Evolutionary conservation across 2,888 invertebrate species (phyloP).

Genomic region (Drosophila recens): DNA sequence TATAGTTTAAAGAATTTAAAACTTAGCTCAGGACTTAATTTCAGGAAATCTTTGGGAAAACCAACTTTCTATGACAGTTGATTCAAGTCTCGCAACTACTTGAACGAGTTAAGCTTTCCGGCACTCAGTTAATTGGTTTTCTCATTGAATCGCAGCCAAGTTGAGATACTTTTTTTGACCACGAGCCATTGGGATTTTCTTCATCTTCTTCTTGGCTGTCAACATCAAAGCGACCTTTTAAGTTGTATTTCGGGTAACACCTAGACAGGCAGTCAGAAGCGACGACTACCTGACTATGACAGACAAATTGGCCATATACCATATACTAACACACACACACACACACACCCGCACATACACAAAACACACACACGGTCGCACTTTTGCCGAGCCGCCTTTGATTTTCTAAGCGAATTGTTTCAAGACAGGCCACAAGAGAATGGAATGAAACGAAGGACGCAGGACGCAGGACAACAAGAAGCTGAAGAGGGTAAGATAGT

Average conservation of each 20-base stretch:
- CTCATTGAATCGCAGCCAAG: constrained; percentile 8
- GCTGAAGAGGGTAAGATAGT: background rate
- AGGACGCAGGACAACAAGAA: constrained; percentile 10
- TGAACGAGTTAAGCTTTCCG: background rate
- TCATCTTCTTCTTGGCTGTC: constrained; percentile 36
- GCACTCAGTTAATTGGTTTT: constrained; percentile 39
- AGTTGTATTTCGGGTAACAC: constrained; percentile 77
- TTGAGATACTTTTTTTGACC: constrained; percentile 17
- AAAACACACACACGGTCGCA: constrained; percentile 25
- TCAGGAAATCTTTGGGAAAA: background rate
- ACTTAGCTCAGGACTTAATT: background rate
- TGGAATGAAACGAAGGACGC: constrained; percentile 8
- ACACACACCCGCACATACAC: constrained; percentile 18
- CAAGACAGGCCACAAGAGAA: constrained; percentile 82
- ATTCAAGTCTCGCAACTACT: background rate
- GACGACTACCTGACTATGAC: constrained; percentile 55
- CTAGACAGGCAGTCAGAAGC: constrained; percentile 42
- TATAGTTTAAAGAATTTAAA: background rate
- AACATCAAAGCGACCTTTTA: constrained; percentile 76
- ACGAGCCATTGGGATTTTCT: constrained; percentile 14
- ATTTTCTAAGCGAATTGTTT: constrained; percentile 84
- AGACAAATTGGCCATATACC: constrained; percentile 78
- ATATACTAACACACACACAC: constrained; percentile 30
- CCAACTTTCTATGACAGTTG: background rate
- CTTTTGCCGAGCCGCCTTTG: constrained; percentile 74